These are phyloP conservation scores for Discoglossus pictus DNA, from an alignment of 2,797 vertebrate species.

Conservation along the genomic window DNA sequence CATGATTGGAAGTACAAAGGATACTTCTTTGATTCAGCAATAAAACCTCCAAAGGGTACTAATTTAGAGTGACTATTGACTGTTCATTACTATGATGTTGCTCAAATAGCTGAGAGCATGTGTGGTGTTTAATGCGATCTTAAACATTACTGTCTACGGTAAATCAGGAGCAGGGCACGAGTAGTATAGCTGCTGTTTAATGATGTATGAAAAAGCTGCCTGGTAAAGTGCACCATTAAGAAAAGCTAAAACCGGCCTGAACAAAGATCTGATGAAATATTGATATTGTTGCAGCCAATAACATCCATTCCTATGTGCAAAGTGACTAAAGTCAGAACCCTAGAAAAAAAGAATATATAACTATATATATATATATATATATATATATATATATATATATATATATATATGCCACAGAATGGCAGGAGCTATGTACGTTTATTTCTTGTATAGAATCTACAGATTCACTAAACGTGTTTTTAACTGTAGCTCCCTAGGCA, in stretches of 20 bases:
- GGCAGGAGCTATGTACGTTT: no score
- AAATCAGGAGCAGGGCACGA: slow-evolving; percentile 70
- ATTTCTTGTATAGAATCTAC: no score
- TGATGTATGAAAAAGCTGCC: slow-evolving; percentile 78
- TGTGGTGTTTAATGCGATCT: slow-evolving; percentile 70
- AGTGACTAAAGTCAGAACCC: slow-evolving; percentile 49
- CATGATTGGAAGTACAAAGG: slow-evolving; percentile 57
- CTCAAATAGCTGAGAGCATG: slow-evolving; percentile 66
- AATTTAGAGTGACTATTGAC: slow-evolving; percentile 68
- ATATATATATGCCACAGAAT: no score
- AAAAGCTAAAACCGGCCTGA: slow-evolving; percentile 77
- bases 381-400: slow-evolving; percentile 29
- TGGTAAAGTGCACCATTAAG: slow-evolving; percentile 88
- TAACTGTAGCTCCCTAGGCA: no score
- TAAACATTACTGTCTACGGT: slow-evolving; percentile 69
- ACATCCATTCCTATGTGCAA: slow-evolving; percentile 67
- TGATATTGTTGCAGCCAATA: slow-evolving; percentile 78
- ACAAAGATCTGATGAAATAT: slow-evolving; percentile 86
- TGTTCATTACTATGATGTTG: slow-evolving; percentile 66
- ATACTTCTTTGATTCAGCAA: slow-evolving; percentile 64
- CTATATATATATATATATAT: no score
- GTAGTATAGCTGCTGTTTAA: slow-evolving; percentile 69
- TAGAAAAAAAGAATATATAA: no score
- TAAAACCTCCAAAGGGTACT: slow-evolving; percentile 59
- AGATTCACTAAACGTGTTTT: no score